Base-by-base conservation (phyloP, 2,113 vertebrate species). In the Sigmodon hispidus region DNA sequence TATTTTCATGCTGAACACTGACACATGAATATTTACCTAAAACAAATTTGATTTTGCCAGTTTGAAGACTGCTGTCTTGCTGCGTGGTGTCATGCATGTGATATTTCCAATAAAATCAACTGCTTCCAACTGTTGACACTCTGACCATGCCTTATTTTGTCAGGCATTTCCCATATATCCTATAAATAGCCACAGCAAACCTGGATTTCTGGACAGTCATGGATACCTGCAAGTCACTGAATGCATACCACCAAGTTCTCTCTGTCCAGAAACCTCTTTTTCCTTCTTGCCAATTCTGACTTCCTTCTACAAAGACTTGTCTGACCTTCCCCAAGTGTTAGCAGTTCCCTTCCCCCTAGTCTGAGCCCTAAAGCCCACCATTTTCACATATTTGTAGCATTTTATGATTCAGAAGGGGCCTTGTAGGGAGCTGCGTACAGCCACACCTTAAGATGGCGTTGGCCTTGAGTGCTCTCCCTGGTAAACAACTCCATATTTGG, bases 1-100 rank as follows among this genome's bases (percentile, higher is more conserved):
- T 22, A 59, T 92, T 55, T 76, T 61, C 31, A 48, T 59, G 67
- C 24, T 90, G 15, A 67, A 79, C 26, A 61, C 55, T 57, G 34
- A 36, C 52, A 52, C 19, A 50, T 43, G 5, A 81, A 81, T 19
- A 50, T 55, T 15, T 45, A 67, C 88, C 63, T 84, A 59, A 70
- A 76, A 70, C 43, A 57, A 94, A 79, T 52, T 57, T 40, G 36
- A 90, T 90, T 88, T 48, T 92, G 5, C 36, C 76, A 92, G 29
- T 57, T 57, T 45, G 81, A 61, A 77, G 34, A 80, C n/a, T 8
- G 50, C 43, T 84, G 52, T 7, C n/a, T 93, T 22, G 10, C 31
- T 73, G 19, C 22, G 9, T 52, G 45, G 61, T 52, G 13, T 29
- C 55, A 43, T 83, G n/a, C 16, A 10, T 61, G 80, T 61, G 80